Base-by-base conservation (phyloP, 2,113 vertebrate species). In the Noturus placidus region DNA sequence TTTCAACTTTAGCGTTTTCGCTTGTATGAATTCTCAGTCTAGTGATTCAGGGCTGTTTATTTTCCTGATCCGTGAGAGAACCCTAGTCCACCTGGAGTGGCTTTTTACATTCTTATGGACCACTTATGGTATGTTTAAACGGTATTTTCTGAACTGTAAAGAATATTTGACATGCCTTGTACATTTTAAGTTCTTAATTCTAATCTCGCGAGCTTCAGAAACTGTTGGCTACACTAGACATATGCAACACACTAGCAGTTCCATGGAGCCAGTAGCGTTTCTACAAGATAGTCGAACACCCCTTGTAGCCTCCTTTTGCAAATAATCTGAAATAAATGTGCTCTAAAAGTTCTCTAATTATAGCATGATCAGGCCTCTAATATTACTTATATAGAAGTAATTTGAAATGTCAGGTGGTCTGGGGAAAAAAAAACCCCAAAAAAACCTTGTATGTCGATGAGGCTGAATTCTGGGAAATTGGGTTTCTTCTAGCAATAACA, bases 1-100 rank as follows among this genome's bases (percentile, higher is more conserved):
- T n/a, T n/a, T 59, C 82, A 86, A 87, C 83, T 83, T 72, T 54
- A 78, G 85, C 69, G 5, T 76, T 79, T 86, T 69, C 52, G 82
- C 59, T 83, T 67, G 38, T 74, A 84, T 80, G 27, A 87, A 76
- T 61, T 87, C 81, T 88, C 91, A 87, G 86, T 57, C 27, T 65
- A 83, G 69, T 88, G 87, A 90, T 89, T 90, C 89, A 87, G 52
- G 33, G 13, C 61, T 91, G 89, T 91, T 91, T 90, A 86, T 89
- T 90, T 90, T 91, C 82, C 88, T 81, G 59, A 50, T 83, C 70
- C 72, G 70, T 80, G 81, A 76, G 84, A 88, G 86, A 87, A 50
- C 17, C 83, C 54, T 54, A 38, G 88, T 69, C 87, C 89, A 89
- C 86, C 87, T 90, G 89, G 82, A 86, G 63, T 9, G 54, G 61